These are phyloP conservation scores for Hafferia zeledoni DNA, from an alignment of 2,797 vertebrate species.

Conservation along the genomic window DNA sequence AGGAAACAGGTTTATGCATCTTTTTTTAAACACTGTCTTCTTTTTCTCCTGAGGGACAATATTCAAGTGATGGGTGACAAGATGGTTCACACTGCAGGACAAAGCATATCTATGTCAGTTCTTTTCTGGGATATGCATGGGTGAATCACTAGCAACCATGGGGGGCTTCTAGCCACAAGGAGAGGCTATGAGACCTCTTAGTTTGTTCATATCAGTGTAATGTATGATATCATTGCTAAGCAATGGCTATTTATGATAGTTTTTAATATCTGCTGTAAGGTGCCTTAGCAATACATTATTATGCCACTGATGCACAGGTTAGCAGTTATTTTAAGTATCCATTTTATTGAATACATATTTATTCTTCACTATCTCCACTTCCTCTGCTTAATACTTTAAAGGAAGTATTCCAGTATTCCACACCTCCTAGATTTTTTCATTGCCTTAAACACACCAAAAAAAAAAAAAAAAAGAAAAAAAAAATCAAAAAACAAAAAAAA, in stretches of 20 bases:
- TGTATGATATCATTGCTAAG: neutral
- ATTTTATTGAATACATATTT: neutral
- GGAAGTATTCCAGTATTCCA: neutral
- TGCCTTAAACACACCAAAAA: neutral
- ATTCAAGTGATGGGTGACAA: neutral
- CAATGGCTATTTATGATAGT: neutral
- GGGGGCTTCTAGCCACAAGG: neutral
- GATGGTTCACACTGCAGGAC: conserved; percentile 9
- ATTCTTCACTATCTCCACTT: neutral
- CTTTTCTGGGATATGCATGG: neutral
- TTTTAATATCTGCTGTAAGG: neutral
- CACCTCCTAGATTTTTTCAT: neutral
- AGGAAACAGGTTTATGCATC: neutral
- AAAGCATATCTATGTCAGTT: neutral
- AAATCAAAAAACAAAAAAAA: neutral
- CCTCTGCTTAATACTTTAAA: neutral
- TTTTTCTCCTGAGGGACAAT: neutral
- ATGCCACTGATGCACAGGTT: neutral
- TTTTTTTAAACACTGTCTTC: neutral
- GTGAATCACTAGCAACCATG: neutral
- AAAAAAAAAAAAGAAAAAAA: neutral
- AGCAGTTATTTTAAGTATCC: conserved; percentile 23
- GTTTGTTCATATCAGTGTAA: neutral
- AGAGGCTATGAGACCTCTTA: conserved; percentile 14
- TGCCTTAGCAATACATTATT: neutral